Conservation (phyloP, 2,888 invertebrate genomes). For the Aphelenchoides bicaudatus region DNA sequence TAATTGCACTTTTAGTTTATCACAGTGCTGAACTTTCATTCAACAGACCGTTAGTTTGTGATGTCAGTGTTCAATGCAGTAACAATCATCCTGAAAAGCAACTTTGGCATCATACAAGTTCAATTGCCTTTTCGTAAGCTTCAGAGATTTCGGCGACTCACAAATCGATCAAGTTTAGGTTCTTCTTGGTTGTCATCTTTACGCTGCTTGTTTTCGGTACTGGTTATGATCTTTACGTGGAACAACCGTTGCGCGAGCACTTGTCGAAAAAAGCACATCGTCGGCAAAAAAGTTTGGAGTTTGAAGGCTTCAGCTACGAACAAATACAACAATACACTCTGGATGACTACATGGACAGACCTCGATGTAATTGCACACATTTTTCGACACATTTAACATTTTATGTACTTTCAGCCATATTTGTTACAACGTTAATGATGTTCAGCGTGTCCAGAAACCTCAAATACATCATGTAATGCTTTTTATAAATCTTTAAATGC, state of each 20-base stretch:
- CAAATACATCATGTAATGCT: conserved; percentile 48
- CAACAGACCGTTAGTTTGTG: conserved; percentile 50
- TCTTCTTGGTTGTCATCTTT: conserved; percentile 46
- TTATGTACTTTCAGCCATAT: conserved; percentile 18
- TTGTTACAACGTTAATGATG: conserved; percentile 25
- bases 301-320: background rate
- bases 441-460: conserved; percentile 66
- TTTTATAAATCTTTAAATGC: conserved; percentile 45
- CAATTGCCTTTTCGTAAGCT: conserved; percentile 48
- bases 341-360: background rate
- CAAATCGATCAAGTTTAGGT: conserved; percentile 30
- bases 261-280: conserved; percentile 2
- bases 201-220: conserved; percentile 54
- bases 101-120: conserved; percentile 42
- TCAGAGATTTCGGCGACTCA: conserved; percentile 14
- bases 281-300: background rate
- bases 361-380: conserved; percentile 5
- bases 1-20: conserved; percentile 40
- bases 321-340: background rate
- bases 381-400: conserved; percentile 15
- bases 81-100: conserved; percentile 46
- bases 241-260: conserved; percentile 32
- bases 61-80: conserved; percentile 53
- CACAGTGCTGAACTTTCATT: conserved; percentile 43
- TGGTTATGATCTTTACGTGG: conserved; percentile 54